Conservation (phyloP, 2,113 vertebrate species). For the Euleptes europaea region DNA sequence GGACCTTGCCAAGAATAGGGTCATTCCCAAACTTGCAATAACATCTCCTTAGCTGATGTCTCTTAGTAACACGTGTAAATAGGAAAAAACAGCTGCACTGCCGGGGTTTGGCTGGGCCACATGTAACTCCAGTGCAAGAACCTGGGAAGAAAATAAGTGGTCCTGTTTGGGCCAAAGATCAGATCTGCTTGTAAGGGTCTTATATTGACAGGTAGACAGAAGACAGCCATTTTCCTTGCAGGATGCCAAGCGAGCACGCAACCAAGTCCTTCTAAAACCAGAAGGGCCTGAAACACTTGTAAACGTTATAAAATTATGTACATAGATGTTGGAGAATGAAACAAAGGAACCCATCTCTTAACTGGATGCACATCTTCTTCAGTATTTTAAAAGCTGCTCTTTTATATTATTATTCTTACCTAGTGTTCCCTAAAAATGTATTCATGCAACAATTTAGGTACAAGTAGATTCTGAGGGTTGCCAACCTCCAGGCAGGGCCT, state of each 20-base stretch:
- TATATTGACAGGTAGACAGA: constrained; percentile 11
- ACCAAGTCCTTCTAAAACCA: neutral
- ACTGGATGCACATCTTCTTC: neutral
- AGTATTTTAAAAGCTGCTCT: neutral
- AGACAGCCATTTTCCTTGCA: constrained; percentile 27
- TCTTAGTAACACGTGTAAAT: constrained; percentile 77
- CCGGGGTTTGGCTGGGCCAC: constrained; percentile 64
- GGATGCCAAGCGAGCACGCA: neutral
- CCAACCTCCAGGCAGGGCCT: too few relatives aligned
- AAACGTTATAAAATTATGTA: neutral
- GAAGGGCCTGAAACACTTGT: neutral
- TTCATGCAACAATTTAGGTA: neutral
- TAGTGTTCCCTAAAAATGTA: neutral
- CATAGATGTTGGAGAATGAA: neutral
- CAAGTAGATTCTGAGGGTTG: neutral
- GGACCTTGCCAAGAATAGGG: constrained; percentile 63
- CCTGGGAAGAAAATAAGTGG: constrained; percentile 59
- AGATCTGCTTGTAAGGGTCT: neutral
- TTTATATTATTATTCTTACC: neutral
- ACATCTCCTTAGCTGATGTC: constrained; percentile 71
- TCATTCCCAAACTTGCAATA: constrained; percentile 75
- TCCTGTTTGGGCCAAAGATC: constrained; percentile 44
- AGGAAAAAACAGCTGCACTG: constrained; percentile 76
- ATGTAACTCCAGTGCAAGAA: constrained; percentile 61
- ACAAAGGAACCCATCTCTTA: neutral